These are phyloP conservation scores for Hydrochoerus hydrochaeris DNA, from an alignment of 2,113 vertebrate genomes.

Conservation along the genomic window DNA sequence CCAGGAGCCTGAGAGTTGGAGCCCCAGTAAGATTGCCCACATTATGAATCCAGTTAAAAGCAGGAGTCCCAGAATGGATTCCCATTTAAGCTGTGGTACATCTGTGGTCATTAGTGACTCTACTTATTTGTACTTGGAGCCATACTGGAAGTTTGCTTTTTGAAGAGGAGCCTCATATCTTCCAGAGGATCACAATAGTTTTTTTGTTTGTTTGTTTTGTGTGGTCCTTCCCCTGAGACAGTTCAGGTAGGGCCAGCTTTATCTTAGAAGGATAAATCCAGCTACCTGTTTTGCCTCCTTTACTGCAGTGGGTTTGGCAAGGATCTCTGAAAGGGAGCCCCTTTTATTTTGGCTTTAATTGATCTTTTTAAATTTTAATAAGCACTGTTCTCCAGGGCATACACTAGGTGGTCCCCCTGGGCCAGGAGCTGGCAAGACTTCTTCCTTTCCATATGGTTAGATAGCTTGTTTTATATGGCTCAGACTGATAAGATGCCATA, in stretches of 20 bases:
- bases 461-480: neutral
- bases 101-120: neutral
- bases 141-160: neutral
- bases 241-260: neutral
- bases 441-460: neutral
- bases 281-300: neutral
- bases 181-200: neutral
- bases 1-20: neutral
- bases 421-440: neutral
- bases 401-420: neutral
- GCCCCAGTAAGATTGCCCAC: neutral
- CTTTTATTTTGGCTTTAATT: neutral
- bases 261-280: neutral
- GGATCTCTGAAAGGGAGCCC: neutral
- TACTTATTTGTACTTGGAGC: neutral
- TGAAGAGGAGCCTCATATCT: neutral
- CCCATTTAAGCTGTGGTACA: neutral
- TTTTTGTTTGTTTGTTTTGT: neutral
- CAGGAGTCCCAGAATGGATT: neutral
- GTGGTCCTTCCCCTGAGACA: neutral
- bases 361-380: neutral
- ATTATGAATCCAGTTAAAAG: neutral
- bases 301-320: neutral
- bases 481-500: neutral
- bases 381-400: neutral